phyloP scores from a whole-genome alignment of 2,113 vertebrate genomes.

The Platanista minor region DNA sequence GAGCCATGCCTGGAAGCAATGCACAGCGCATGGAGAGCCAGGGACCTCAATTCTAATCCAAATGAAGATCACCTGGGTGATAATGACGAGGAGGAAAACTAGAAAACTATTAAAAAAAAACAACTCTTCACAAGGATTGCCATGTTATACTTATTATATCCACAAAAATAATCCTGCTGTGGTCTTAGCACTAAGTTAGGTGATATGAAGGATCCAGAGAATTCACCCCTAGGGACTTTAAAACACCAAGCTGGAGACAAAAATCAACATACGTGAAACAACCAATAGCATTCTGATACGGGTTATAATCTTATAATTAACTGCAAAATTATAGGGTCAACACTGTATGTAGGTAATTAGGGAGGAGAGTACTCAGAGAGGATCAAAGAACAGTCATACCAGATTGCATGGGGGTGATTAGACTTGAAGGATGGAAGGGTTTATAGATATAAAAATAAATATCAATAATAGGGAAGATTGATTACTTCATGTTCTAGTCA shows the following conservation, averaged over 20 bases:
- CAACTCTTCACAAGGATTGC: background rate
- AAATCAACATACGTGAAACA: background rate
- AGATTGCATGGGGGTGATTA: background rate
- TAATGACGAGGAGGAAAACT: background rate
- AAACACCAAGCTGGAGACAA: background rate
- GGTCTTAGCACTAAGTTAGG: background rate
- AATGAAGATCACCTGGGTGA: background rate
- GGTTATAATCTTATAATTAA: background rate
- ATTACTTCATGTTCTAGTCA: background rate
- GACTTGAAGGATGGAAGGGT: background rate
- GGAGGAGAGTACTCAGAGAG: background rate
- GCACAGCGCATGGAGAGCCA: accelerated
- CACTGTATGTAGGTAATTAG: background rate
- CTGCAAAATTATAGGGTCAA: background rate
- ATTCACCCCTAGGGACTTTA: background rate
- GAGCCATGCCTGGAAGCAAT: background rate
- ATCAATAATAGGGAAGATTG: background rate
- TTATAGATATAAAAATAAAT: background rate
- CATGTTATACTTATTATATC: background rate
- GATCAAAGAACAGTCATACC: background rate
- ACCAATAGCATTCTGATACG: background rate
- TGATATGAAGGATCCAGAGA: background rate
- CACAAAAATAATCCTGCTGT: background rate
- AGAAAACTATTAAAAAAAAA: background rate
- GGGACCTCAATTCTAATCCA: background rate